Evolutionary conservation across 1,140 invertebrate species (phyloP).

Genomic region (Cydia strobilella): DNA sequence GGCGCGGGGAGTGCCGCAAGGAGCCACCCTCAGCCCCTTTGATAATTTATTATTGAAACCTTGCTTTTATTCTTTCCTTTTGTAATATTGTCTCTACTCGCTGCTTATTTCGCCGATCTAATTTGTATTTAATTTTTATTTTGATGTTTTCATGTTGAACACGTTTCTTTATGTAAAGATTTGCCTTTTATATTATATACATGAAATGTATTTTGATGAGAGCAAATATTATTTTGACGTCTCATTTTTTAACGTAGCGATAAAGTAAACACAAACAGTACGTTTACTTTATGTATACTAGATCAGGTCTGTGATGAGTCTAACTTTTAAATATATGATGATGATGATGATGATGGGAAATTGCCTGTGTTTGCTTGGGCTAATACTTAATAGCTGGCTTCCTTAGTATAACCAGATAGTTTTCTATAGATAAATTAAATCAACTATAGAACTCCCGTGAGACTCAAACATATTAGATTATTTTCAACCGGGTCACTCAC

Average conservation of each 20-base stretch:
- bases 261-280: neutral
- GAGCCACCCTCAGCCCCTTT: constrained; percentile 53
- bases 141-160: constrained; percentile 15
- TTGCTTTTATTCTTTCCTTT: constrained; percentile 68
- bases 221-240: neutral
- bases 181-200: constrained; percentile 38
- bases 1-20: constrained; percentile 35
- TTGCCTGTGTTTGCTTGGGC: neutral
- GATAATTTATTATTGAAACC: constrained; percentile 77
- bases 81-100: constrained; percentile 70
- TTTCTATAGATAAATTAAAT: too few relatives aligned
- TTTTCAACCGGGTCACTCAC: too few relatives aligned
- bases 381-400: too few relatives aligned
- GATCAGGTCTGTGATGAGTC: too few relatives aligned
- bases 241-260: neutral
- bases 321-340: too few relatives aligned
- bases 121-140: constrained; percentile 35
- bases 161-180: neutral
- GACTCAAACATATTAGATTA: too few relatives aligned
- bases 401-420: too few relatives aligned
- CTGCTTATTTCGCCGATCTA: constrained; percentile 54
- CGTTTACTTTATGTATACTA: neutral
- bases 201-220: constrained; percentile 40
- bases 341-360: too few relatives aligned
- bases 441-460: too few relatives aligned